Conservation (phyloP, 2,797 vertebrate species). For the Melopsittacus undulatus region DNA sequence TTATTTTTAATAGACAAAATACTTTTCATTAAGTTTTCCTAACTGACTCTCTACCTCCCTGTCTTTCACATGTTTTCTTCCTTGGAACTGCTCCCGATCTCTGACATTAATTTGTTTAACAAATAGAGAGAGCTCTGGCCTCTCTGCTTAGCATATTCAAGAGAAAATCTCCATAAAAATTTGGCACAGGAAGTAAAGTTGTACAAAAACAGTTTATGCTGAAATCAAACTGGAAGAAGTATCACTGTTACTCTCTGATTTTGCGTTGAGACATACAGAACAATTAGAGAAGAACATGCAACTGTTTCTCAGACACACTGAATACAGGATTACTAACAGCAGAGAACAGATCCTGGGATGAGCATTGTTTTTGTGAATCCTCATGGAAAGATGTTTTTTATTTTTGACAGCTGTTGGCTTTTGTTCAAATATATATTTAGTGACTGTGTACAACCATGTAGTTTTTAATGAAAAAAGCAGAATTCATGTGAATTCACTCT, state of each 20-base stretch:
- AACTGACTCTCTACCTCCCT: neutral
- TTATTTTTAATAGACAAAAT: neutral
- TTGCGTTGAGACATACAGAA: neutral
- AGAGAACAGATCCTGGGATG: neutral
- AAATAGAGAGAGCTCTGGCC: neutral
- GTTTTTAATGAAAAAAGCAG: neutral
- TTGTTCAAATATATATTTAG: neutral
- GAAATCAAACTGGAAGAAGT: neutral
- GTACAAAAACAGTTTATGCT: neutral
- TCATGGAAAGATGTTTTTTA: neutral
- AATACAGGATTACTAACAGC: neutral
- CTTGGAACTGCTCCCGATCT: neutral
- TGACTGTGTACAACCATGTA: neutral
- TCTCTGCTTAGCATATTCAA: conserved; percentile 7
- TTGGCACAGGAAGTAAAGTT: neutral
- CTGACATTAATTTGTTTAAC: neutral
- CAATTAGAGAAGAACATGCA: neutral
- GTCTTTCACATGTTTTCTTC: neutral
- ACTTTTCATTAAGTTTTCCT: neutral
- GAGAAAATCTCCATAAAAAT: neutral
- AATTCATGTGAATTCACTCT: neutral
- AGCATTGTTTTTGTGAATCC: neutral
- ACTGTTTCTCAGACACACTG: neutral
- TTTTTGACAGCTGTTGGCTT: neutral
- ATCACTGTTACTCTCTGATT: neutral